Evolutionary conservation across 1,140 invertebrate species (phyloP), one percentile per base, ranked within the genome.

Genomic region (Drosophila carrolli): DNA sequence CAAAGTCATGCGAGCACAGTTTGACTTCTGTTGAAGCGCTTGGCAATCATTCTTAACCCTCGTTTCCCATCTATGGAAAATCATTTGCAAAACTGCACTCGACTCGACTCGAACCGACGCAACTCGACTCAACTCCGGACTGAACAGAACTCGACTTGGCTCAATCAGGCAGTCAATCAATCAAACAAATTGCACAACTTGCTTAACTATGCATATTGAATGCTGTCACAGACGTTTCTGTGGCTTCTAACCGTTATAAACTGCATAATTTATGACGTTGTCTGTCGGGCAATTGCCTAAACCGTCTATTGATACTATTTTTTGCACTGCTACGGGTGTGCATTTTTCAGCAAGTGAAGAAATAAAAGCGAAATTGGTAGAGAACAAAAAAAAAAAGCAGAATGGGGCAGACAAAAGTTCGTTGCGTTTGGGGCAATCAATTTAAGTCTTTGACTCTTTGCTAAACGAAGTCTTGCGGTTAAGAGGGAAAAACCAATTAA

Each of bases 121-220:
- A 41, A 40, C 29, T 55, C 19, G 23, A 23, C 23, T 19, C 0
- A 37, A 40, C 40, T 38, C 43, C 11, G 47, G 5, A 48, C 46
- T 13, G n/a, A 43, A 44, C 38, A 14, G 13, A 73, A 48, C 55
- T 54, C 23, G 27, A 44, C 41, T 74, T 51, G 51, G 56, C 65
- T 82, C 79, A 88, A 88, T 82, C 83, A 86, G 56, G 51, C 58
- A 86, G 79, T 88, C 83, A 82, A 85, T 85, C 83, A 85, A 81
- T 78, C 79, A 82, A 78, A 78, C 57, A 82, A 86, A 81, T 85
- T 78, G 78, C 56, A 73, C 78, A 86, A 78, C 78, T 82, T 74
- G 78, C 81, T 84, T 80, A 84, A 67, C 75, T 82, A 82, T 88
- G 83, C 83, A 88, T 88, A 86, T 83, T 76, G 75, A 86, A 73